Base-by-base conservation (phyloP, 2,797 vertebrate species). In the Falco columbarius region DNA sequence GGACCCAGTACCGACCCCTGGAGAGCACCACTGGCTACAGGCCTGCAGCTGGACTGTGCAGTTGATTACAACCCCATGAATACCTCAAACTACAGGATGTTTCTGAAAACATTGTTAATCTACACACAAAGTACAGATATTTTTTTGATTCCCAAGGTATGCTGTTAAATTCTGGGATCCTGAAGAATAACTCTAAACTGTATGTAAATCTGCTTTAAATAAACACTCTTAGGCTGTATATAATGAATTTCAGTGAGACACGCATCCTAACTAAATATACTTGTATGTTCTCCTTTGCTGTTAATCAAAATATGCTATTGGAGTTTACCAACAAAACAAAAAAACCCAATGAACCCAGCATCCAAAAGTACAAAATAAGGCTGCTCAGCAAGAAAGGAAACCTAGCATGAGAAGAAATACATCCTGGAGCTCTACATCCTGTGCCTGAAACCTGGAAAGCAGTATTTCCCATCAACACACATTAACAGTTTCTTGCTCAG, bases 331-430 rank as follows among this genome's bases (percentile, higher is more conserved):
- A 51, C 10, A 67, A 72, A 44, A 18, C 42, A 44, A 18, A 44
- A 44, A 55, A 68, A 19, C 2, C 0, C 4, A 14, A 40, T 14
- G 6, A 40, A 40, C 24, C 5, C 3, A 66, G 22, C n/a, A 52
- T 34, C 47, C 17, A 54, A 85, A 80, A 73, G 36, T 15, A 71
- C 13, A 66, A 52, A 40, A 72, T 34, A 66, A 44, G 3, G 44
- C 36, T 67, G 22, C 23, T 66, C n/a, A 66, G n/a, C 9, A 72
- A 12, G 44, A 61, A 66, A 65, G 21, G 7, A 81, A 84, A 59
- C 4, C 5, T 55, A 66, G 3, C 17, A 30, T 16, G 6, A 2
- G 16, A 52, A 65, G 17, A 66, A 40, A 71, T 29, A 49, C 4
- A 55, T 4, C 9, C 61, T 21, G 7, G 26, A 59, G 10, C 21